Conservation (phyloP, 2,113 vertebrate species). For the Spea multiplicata region DNA sequence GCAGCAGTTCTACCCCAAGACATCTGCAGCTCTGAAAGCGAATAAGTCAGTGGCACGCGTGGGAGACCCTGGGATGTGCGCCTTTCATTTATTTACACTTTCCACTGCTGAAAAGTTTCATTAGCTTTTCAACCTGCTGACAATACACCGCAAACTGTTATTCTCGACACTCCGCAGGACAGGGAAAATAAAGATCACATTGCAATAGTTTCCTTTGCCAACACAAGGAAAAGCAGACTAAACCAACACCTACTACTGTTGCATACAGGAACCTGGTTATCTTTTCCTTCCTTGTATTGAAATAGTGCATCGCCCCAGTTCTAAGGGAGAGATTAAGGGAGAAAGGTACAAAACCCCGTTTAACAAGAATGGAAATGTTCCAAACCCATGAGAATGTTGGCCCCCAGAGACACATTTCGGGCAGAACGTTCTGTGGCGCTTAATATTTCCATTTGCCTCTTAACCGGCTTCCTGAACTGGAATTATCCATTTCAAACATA, state of each 20-base stretch:
- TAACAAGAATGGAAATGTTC: constrained; percentile 11
- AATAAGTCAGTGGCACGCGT: not conserved
- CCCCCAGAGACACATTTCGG: constrained; percentile 16
- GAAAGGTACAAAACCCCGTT: not conserved
- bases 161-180: not conserved
- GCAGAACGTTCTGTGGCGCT: constrained; percentile 30
- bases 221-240: not conserved
- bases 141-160: not conserved
- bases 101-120: not conserved
- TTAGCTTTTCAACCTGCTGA: not conserved
- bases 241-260: constrained; percentile 1
- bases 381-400: constrained; percentile 24
- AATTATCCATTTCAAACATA: constrained; percentile 18
- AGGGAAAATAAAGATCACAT: not conserved
- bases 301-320: not conserved
- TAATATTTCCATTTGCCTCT: constrained; percentile 31
- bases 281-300: constrained; percentile 6
- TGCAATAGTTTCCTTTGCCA: not conserved
- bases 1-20: not conserved
- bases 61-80: not conserved
- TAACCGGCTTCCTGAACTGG: constrained; percentile 21
- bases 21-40: not conserved
- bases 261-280: not conserved
- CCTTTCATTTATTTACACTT: constrained; percentile 12
- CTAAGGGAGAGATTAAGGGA: not conserved